Evolutionary conservation across 1,140 invertebrate genomes (phyloP).

Genomic region (Pseudachorutes palmiensis): DNA sequence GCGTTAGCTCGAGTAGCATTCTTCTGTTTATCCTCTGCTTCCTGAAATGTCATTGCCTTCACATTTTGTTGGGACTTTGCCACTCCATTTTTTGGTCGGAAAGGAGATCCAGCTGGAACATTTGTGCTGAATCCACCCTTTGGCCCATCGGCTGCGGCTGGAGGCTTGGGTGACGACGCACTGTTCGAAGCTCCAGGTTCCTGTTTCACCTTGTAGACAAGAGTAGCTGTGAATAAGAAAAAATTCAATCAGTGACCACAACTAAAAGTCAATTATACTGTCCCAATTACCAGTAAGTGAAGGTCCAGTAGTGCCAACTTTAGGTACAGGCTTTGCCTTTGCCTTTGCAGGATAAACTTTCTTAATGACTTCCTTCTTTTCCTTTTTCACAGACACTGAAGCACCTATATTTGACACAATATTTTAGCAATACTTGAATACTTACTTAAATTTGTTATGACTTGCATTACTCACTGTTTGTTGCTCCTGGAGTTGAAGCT

Average conservation of each 20-base stretch:
- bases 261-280: not conserved
- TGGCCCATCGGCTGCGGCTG: not conserved
- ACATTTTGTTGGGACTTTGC: not conserved
- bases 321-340: not conserved
- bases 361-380: slow-evolving; percentile 1
- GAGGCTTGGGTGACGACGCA: not conserved
- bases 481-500: too few relatives aligned
- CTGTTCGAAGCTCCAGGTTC: not conserved
- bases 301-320: not conserved
- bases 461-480: not conserved
- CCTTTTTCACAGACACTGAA: slow-evolving; percentile 11
- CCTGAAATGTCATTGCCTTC: slow-evolving; percentile 11
- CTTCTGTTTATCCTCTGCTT: slow-evolving; percentile 12
- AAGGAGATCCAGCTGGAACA: slow-evolving; percentile 11
- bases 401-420: slow-evolving; percentile 1
- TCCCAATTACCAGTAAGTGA: not conserved
- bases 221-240: not conserved
- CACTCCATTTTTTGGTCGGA: slow-evolving; percentile 7
- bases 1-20: not conserved
- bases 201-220: not conserved
- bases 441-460: not conserved
- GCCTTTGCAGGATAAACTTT: not conserved
- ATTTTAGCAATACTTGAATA: not conserved
- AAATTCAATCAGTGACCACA: not conserved
- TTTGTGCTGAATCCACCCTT: not conserved